Conservation (phyloP, 2,113 vertebrate species). For the Serilophus lunatus region DNA sequence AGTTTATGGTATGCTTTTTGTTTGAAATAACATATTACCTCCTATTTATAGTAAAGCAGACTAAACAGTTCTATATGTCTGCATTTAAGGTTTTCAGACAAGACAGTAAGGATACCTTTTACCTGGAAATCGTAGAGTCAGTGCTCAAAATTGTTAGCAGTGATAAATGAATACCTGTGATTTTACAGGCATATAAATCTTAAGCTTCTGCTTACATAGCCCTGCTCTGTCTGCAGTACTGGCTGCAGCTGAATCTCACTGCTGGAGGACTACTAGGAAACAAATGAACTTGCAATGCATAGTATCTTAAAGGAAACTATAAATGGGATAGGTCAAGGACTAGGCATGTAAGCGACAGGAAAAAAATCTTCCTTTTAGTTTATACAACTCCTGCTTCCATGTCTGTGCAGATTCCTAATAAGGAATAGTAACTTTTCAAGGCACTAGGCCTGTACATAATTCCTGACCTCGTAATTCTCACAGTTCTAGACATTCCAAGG, state of each 20-base stretch:
- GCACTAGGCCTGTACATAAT: slow-evolving; percentile 72
- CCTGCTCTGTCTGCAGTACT: slow-evolving; percentile 27
- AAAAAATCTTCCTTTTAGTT: slow-evolving; percentile 74
- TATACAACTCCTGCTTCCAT: slow-evolving; percentile 74
- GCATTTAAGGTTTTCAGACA: slow-evolving; percentile 43
- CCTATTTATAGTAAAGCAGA: slow-evolving; percentile 57
- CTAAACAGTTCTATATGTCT: slow-evolving; percentile 62
- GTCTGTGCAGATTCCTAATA: slow-evolving; percentile 79
- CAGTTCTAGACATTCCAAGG: slow-evolving; percentile 83
- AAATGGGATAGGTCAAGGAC: slow-evolving; percentile 82
- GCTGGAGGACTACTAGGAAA: slow-evolving; percentile 70
- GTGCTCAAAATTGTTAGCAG: slow-evolving; percentile 26
- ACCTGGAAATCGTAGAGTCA: slow-evolving; percentile 45
- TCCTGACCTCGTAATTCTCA: slow-evolving; percentile 83
- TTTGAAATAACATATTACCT: slow-evolving; percentile 51
- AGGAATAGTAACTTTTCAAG: slow-evolving; percentile 76
- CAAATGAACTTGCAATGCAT: slow-evolving; percentile 73
- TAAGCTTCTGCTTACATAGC: slow-evolving; percentile 53
- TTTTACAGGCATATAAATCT: slow-evolving; percentile 49
- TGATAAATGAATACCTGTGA: slow-evolving; percentile 47
- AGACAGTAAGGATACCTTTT: slow-evolving; percentile 41
- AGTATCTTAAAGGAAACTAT: slow-evolving; percentile 79
- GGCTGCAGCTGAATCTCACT: slow-evolving; percentile 52
- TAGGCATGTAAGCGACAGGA: slow-evolving; percentile 72
- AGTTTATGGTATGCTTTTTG: slow-evolving; percentile 32